phyloP scores from a whole-genome alignment of 53 echinoderm and acorn worm genomes.

The Holothuria scabra region DNA sequence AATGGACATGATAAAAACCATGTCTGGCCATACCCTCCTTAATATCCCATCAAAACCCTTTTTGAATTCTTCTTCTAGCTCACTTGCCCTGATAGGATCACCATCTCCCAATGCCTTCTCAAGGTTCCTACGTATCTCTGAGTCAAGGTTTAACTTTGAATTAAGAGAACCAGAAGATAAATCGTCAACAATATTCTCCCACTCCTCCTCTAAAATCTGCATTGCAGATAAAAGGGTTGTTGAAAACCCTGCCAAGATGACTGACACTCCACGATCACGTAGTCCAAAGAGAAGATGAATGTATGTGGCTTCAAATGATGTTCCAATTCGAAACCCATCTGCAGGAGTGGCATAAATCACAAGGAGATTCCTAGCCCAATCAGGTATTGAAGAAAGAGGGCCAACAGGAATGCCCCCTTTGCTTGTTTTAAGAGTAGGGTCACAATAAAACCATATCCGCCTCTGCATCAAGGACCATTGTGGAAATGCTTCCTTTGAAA shows the following conservation, averaged over 20 bases:
- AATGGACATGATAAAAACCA: constrained; percentile 63
- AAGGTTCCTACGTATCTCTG: constrained; percentile 45
- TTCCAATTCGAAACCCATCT: constrained; percentile 53
- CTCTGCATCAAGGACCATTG: constrained; percentile 44
- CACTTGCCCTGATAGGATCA: constrained; percentile 66
- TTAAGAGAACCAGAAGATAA: constrained; percentile 45
- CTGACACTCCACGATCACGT: constrained; percentile 57
- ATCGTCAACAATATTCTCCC: constrained; percentile 60
- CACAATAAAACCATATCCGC: constrained; percentile 40
- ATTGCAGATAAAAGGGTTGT: constrained; percentile 55
- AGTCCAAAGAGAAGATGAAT: constrained; percentile 79
- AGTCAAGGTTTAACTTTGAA: constrained; percentile 34
- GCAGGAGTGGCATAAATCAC: constrained; percentile 49
- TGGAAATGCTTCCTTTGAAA: constrained; percentile 21
- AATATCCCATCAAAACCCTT: constrained; percentile 73
- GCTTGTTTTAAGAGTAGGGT: constrained; percentile 49
- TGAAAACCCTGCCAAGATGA: constrained; percentile 56
- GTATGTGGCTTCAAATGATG: constrained; percentile 60
- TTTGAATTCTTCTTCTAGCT: constrained; percentile 65
- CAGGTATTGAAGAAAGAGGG: constrained; percentile 46
- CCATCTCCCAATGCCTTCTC: constrained; percentile 43
- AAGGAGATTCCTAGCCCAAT: constrained; percentile 38
- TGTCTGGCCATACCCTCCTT: constrained; percentile 72
- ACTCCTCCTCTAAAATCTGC: constrained; percentile 52
- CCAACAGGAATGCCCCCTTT: constrained; percentile 57